Base-by-base conservation (phyloP, 64 coral and sea anemone genomes). In the Dendrophyllia cribrosa region DNA sequence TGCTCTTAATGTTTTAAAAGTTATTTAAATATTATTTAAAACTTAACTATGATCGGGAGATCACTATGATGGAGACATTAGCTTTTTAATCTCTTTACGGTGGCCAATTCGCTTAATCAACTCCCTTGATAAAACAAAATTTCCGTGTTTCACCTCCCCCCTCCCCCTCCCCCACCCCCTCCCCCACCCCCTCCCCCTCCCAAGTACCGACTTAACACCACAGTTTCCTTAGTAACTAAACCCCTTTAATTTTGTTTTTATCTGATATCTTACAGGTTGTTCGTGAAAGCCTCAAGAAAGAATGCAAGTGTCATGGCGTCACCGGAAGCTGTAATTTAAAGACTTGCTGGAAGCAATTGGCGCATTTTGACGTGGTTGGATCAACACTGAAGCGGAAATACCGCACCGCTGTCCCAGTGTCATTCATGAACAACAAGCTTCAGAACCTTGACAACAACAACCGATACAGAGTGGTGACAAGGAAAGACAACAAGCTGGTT, bases 301-400 rank as follows among this genome's bases (percentile, higher is more conserved):
- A 70, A 66, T 96, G 94, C 55, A 96, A 82, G 26, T 96, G 94
- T 47, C 89, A 96, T 66, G 94, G 94, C 1, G 66, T 96, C 62
- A 88, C 59, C 56, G 76, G 85, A 7, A 65, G 83, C 24, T 96
- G 94, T 23, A 59, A 59, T 11, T 75, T 90, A 58, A 87, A 92
- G n/a, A 75, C 89, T 20, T 96, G 94, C 46, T 88, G 84, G 89
- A 61, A 92, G 25, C 58, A 72, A 9, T 66, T 92, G n/a, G 75
- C 83, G 19, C 25, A 89, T 1, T 96, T 96, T 43, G 51, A 47
- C 4, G 77, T 53, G 25, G 51, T 92, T 19, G 94, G 94, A 22
- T 63, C 51, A 46, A 64, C 87, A 65, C 91, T 96, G 12, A 96
- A 92, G 69, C 64, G 83, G 26, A 96, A 89, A 62, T 96, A 96